Conservation (phyloP, 2,113 vertebrate genomes). For the Hoplias malabaricus region DNA sequence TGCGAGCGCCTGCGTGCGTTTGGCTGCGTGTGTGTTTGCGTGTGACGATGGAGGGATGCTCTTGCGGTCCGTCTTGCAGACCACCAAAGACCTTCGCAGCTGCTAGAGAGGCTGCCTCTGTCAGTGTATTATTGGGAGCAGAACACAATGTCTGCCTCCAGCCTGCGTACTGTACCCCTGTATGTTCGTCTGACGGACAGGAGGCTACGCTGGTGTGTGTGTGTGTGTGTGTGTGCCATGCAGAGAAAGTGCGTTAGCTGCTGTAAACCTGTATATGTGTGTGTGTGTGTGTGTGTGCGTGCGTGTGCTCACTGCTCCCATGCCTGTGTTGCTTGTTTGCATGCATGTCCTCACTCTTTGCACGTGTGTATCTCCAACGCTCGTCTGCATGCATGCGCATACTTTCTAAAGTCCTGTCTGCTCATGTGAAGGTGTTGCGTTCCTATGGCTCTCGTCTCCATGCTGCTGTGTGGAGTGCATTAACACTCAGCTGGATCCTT, state of each 20-base stretch:
- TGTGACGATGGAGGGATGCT: slow-evolving; percentile 37
- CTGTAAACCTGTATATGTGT: neutral
- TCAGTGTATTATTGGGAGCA: slow-evolving; percentile 37
- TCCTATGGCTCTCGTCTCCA: too few species aligned
- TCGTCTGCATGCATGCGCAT: neutral
- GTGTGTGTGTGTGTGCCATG: slow-evolving; percentile 9
- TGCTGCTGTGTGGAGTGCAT: neutral
- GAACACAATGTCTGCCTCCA: slow-evolving; percentile 54
- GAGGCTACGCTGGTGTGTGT: slow-evolving; percentile 57
- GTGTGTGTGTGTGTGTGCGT: slow-evolving; percentile 16
- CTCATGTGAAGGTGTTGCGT: too few species aligned
- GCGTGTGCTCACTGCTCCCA: too few species aligned
- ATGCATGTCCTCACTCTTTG: neutral
- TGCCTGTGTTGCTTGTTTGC: neutral
- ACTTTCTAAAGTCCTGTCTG: too few species aligned
- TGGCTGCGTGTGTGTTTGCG: slow-evolving; percentile 25
- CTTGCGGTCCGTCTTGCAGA: slow-evolving; percentile 55
- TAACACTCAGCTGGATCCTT: too few species aligned
- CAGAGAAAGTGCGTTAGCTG: slow-evolving; percentile 14
- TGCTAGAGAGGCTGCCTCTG: slow-evolving; percentile 46
- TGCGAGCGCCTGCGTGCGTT: neutral
- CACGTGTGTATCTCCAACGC: too few species aligned
- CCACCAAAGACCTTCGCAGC: too few species aligned
- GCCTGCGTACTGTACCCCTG: slow-evolving; percentile 53
- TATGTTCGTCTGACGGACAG: slow-evolving; percentile 60